These are phyloP conservation scores for Oryzias curvinotus DNA, from an alignment of 2,113 vertebrate species.

Conservation along the genomic window DNA sequence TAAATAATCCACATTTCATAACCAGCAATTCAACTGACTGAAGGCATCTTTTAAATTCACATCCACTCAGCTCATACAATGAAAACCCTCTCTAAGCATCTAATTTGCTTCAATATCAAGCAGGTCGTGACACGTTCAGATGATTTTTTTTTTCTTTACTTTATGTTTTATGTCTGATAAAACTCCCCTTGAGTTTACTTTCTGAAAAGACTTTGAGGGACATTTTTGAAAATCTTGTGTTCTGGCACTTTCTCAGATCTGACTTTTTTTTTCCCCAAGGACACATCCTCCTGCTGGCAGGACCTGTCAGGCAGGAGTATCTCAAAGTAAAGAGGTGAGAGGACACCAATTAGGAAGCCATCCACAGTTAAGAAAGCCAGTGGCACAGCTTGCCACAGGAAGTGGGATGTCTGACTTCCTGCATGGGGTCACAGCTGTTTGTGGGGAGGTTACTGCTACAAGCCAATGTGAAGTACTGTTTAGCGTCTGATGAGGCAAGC, in stretches of 20 bases:
- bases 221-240: slow-evolving; percentile 72
- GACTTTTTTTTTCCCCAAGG: slow-evolving; percentile 86
- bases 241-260: slow-evolving; percentile 83
- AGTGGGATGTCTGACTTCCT: slow-evolving; percentile 84
- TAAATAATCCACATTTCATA: slow-evolving; percentile 17
- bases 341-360: slow-evolving; percentile 97
- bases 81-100: slow-evolving; percentile 78
- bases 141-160: slow-evolving; percentile 11
- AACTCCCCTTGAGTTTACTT: slow-evolving; percentile 72
- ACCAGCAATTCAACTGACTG: slow-evolving; percentile 22
- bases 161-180: slow-evolving; percentile 24
- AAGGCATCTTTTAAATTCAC: slow-evolving; percentile 77
- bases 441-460: slow-evolving; percentile 75
- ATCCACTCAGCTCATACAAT: slow-evolving; percentile 79
- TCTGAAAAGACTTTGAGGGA: slow-evolving; percentile 77
- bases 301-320: slow-evolving; percentile 90
- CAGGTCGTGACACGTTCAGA: slow-evolving; percentile 36
- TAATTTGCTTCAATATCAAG: slow-evolving; percentile 77
- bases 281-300: slow-evolving; percentile 90
- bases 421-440: slow-evolving; percentile 90
- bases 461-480: slow-evolving; percentile 71
- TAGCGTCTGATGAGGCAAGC: slow-evolving; percentile 71
- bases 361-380: slow-evolving; percentile 85
- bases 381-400: slow-evolving; percentile 90
- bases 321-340: slow-evolving; percentile 88